Percentiles rank a stretch among this genome's conserved stretches.
Conservation (phyloP, 2,113 vertebrate species). For the Oostethus manadensis region DNA sequence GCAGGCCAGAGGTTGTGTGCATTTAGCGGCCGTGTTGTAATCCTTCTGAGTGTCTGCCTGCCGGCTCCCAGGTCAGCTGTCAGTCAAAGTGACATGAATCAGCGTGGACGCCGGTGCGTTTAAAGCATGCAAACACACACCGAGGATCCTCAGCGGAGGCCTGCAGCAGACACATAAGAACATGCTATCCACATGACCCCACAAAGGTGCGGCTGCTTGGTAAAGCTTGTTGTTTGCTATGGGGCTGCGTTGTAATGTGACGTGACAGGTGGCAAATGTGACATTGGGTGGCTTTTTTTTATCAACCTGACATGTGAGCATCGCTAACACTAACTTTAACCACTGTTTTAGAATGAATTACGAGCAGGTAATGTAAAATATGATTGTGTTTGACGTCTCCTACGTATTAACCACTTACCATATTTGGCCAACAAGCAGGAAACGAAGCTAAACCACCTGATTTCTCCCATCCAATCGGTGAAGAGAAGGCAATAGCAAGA, state of each 20-base stretch:
- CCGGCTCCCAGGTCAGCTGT: slow-evolving; percentile 74
- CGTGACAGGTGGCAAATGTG: slow-evolving; percentile 46
- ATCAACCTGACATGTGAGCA: background rate
- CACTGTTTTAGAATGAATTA: too few species aligned
- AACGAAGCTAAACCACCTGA: too few species aligned
- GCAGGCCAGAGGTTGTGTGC: slow-evolving; percentile 77
- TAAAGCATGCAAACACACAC: slow-evolving; percentile 60
- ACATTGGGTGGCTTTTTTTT: slow-evolving; percentile 41
- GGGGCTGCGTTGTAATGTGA: slow-evolving; percentile 41
- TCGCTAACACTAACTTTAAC: too few species aligned
- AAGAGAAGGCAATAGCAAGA: too few species aligned
- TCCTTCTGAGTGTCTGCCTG: slow-evolving; percentile 72
- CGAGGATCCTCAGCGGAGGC: slow-evolving; percentile 31
- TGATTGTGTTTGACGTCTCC: too few species aligned
- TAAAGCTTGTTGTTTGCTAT: slow-evolving; percentile 14
- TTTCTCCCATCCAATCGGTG: too few species aligned
- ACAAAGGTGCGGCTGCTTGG: slow-evolving; percentile 26
- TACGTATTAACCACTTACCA: too few species aligned
- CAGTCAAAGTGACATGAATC: slow-evolving; percentile 74
- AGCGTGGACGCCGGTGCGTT: slow-evolving; percentile 64
- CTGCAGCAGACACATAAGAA: slow-evolving; percentile 30
- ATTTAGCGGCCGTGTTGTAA: slow-evolving; percentile 74
- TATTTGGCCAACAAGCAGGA: too few species aligned
- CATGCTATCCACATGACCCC: slow-evolving; percentile 32
- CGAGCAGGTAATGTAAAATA: too few species aligned